A percentile compares a stretch with the other conserved stretches of the same genome.
These are phyloP conservation scores for Rutpela maculata DNA, from an alignment of 2,888 invertebrate species.

Conservation along the genomic window DNA sequence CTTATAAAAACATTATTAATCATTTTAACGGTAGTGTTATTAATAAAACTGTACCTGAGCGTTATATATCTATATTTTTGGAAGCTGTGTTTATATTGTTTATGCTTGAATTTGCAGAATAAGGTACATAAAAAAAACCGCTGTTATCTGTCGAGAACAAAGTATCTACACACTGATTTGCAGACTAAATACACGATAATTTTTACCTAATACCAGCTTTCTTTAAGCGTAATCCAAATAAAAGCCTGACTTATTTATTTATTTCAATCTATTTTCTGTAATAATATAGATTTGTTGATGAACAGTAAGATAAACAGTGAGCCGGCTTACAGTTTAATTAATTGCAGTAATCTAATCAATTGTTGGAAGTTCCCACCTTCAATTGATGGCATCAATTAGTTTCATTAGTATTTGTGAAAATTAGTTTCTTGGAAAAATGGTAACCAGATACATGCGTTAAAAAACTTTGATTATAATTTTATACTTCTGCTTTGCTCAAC, in stretches of 20 bases:
- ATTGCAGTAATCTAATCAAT: not conserved
- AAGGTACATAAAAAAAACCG: not conserved
- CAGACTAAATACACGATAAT: not conserved
- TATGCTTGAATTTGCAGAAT: not conserved
- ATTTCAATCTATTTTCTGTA: constrained; percentile 19
- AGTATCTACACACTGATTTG: not conserved
- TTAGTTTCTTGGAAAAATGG: constrained; percentile 1
- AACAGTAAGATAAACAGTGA: not conserved
- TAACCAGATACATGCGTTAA: not conserved
- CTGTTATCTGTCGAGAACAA: not conserved
- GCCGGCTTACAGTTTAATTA: not conserved
- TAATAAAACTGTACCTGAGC: not conserved
- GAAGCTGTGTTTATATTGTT: not conserved
- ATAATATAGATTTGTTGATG: constrained; percentile 4
- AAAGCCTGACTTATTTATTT: constrained; percentile 3
- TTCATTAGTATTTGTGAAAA: not conserved
- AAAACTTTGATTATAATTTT: not conserved
- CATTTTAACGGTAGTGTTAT: not conserved
- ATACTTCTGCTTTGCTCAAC: too few relatives aligned
- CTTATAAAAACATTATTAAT: not conserved
- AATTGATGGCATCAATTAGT: not conserved
- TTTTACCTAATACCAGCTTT: not conserved
- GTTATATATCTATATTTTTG: not conserved
- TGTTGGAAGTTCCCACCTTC: not conserved
- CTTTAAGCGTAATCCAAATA: constrained; percentile 12